Percentiles rank a stretch among this genome's conserved stretches.
phyloP scores from a whole-genome alignment of 2,113 vertebrate genomes.

The Clarias macrocephalus region DNA sequence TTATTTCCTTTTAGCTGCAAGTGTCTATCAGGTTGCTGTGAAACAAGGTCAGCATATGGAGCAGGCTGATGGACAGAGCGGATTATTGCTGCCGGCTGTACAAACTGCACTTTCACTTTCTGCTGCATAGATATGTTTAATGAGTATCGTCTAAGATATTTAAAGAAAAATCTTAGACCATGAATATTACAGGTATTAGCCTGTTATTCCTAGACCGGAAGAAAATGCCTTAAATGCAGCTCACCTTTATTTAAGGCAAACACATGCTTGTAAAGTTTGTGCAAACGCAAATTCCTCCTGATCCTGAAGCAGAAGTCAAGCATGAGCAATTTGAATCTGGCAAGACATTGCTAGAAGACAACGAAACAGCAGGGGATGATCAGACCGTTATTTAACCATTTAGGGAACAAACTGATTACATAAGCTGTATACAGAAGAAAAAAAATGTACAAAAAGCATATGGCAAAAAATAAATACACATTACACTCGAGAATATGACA shows the following conservation, averaged over 20 bases:
- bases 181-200: background rate
- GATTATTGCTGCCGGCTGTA: background rate
- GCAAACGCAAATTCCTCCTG: background rate
- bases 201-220: background rate
- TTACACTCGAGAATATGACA: background rate
- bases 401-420: background rate
- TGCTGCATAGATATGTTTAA: background rate
- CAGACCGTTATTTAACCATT: background rate
- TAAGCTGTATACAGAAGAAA: background rate
- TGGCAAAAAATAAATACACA: background rate
- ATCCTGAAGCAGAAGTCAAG: background rate
- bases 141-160: background rate
- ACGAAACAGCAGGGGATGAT: background rate
- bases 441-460: background rate
- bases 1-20: background rate
- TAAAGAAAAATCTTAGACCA: constrained; percentile 13
- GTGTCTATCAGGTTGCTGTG: background rate
- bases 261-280: background rate
- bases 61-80: background rate
- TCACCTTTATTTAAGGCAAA: background rate
- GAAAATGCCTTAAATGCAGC: background rate
- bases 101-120: background rate
- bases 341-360: background rate
- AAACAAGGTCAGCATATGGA: background rate
- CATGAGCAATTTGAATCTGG: background rate